Evolutionary conservation across 2,113 vertebrate genomes (phyloP).

Genomic region (Elephantulus edwardii): DNA sequence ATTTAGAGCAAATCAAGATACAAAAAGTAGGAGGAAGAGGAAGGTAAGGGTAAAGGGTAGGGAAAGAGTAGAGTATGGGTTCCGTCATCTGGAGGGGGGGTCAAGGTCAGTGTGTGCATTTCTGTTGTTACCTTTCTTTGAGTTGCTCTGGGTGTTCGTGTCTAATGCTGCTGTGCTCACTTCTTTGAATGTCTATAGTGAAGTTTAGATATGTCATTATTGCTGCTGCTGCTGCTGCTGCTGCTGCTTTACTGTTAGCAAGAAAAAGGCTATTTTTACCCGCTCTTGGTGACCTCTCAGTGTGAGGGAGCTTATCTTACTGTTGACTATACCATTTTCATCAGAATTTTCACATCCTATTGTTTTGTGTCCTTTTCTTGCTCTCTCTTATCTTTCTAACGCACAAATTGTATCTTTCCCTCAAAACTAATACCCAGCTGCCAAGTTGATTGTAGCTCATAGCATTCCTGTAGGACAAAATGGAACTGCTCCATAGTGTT

Average conservation of each 20-base stretch:
- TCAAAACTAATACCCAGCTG: background rate
- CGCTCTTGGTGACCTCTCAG: background rate
- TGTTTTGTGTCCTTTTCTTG: background rate
- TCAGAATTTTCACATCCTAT: background rate
- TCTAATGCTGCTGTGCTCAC: background rate
- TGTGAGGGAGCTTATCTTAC: too few species aligned
- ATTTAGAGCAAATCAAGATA: background rate
- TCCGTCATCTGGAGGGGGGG: background rate
- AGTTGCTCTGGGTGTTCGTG: background rate
- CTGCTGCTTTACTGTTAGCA: background rate
- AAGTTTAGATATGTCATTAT: background rate
- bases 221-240: too few species aligned
- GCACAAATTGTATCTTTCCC: background rate
- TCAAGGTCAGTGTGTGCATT: background rate
- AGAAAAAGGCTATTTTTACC: background rate
- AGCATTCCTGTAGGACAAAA: background rate
- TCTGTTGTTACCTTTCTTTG: background rate
- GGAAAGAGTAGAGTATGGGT: too few species aligned
- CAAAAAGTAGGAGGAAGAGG: background rate
- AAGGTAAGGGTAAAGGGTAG: accelerated
- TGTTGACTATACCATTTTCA: background rate
- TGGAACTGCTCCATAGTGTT: background rate
- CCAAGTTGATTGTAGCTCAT: background rate
- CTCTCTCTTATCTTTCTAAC: background rate
- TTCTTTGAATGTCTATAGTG: background rate